phyloP scores from a whole-genome alignment of 2,113 vertebrate genomes.

The Eidolon helvum region DNA sequence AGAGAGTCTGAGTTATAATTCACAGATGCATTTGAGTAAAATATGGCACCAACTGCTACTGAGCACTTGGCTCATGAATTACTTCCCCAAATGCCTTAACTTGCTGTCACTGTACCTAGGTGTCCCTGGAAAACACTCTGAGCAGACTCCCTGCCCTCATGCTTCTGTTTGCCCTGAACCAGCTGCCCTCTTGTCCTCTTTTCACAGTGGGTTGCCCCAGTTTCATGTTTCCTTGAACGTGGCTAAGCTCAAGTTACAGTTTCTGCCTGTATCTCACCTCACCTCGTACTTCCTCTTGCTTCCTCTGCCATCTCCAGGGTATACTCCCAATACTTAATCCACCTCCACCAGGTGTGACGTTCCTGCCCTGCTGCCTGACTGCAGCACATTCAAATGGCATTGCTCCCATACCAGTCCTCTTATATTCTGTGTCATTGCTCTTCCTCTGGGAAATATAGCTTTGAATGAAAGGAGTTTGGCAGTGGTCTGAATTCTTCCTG shows the following conservation, averaged over 20 bases:
- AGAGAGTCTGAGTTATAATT: slow-evolving; percentile 26
- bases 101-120: not conserved
- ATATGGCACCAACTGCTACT: not conserved
- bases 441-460: not conserved
- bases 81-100: not conserved
- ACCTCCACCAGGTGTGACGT: not conserved
- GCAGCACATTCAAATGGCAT: fast-evolving
- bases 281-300: not conserved
- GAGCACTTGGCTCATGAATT: not conserved
- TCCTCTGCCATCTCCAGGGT: not conserved
- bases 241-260: slow-evolving; percentile 27
- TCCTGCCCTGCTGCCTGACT: not conserved
- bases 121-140: not conserved
- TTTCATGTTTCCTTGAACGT: slow-evolving; percentile 49
- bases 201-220: not conserved
- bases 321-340: not conserved
- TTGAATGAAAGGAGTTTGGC: not conserved
- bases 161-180: not conserved
- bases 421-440: not conserved
- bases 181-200: slow-evolving; percentile 16
- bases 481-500: not conserved
- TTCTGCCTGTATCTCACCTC: not conserved
- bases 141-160: not conserved
- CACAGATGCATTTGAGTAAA: not conserved
- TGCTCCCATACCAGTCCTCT: not conserved